A percentile compares a stretch with the other conserved stretches of the same genome.
Conservation (phyloP, 2,113 vertebrate genomes). For the Ondatra zibethicus region DNA sequence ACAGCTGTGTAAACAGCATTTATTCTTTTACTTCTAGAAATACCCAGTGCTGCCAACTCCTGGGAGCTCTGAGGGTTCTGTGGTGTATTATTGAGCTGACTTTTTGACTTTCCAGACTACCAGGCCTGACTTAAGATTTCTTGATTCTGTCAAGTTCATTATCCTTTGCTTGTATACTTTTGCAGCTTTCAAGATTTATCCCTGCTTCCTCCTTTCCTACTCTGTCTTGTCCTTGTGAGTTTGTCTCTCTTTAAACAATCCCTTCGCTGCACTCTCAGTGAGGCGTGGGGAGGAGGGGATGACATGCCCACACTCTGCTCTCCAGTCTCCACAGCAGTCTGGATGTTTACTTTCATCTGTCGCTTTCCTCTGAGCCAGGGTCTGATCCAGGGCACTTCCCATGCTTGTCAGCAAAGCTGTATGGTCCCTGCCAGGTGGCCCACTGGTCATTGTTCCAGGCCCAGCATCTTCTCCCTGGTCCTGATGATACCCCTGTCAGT, state of each 20-base stretch:
- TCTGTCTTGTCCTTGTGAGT: conserved; percentile 46
- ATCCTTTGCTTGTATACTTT: conserved; percentile 11
- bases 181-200: conserved; percentile 16
- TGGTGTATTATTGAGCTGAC: background rate
- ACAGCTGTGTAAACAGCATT: background rate
- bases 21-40: conserved; percentile 1
- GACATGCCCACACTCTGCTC: background rate
- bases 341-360: conserved; percentile 15
- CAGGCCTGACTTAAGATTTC: background rate
- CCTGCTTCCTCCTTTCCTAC: conserved; percentile 47
- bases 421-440: background rate
- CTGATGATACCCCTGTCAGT: background rate
- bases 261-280: conserved; percentile 4
- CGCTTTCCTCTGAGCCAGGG: background rate
- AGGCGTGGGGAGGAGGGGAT: background rate
- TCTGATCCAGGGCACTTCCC: background rate
- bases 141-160: conserved; percentile 38
- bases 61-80: background rate
- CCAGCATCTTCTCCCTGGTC: background rate
- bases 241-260: conserved; percentile 38
- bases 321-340: background rate
- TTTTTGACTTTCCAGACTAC: background rate
- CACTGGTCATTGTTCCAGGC: background rate
- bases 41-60: background rate
- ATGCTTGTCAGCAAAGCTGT: background rate